Evolutionary conservation across 1,140 invertebrate genomes (phyloP), one percentile per base, ranked within the genome.

Genomic region (Anastrepha obliqua): DNA sequence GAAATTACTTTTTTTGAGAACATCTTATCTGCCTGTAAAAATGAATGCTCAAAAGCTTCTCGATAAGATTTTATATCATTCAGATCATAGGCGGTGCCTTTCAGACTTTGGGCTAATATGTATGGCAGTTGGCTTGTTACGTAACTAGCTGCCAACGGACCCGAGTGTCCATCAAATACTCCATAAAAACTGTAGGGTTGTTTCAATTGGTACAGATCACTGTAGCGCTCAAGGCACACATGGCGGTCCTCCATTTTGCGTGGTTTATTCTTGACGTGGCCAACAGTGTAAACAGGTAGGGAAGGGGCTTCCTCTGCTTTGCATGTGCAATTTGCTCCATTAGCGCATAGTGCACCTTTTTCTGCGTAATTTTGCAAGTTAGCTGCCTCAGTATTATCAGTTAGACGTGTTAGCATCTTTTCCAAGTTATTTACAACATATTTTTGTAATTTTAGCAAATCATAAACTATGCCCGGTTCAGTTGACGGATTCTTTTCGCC

Each of bases 141-240:
- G 94, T 98, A 99, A 86, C 95, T 95, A 6, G 98, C 98, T 64
- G 98, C 98, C 89, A 98, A 96, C 29, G 96, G 94, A 9, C 98
- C 98, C n/a, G 96, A 97, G 93, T 99, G 98, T 1, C 98, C 98
- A 95, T 99, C 98, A 93, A 98, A 99, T 89, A 99, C 96, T 78
- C 97, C 98, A 94, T 98, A 99, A 94, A 96, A 98, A 95, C 96
- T 87, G 1, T 87, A 86, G 9, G 89, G 42, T 8, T 42, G 8
- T 1, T 62, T 58, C 20, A 93, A 29, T 29, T 89, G 70, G 86
- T 90, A 93, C 20, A 92, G 89, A 13, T 89, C 89, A 44, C 91
- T 90, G 86, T 88, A 93, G 17, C 88, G 87, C 0, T 92, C 91
- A 17, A 92, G 85, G 62, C 92, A 93, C n/a, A 91, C 89, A 86